Percentiles rank a stretch among this genome's conserved stretches.
phyloP scores from a whole-genome alignment of 2,113 vertebrate genomes.

The Poicephalus gulielmi region DNA sequence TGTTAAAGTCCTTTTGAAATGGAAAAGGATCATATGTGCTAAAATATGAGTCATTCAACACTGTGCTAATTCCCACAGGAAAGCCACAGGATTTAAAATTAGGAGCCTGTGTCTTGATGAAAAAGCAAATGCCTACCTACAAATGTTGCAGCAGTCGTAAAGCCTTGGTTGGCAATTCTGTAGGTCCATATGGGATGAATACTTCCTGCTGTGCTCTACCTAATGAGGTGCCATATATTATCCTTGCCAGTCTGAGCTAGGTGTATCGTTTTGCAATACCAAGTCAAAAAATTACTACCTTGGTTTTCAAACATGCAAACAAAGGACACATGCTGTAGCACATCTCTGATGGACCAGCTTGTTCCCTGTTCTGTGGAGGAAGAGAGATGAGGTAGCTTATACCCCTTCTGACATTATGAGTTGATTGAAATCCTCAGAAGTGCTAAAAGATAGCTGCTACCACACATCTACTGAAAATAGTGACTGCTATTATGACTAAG shows the following conservation, averaged over 20 bases:
- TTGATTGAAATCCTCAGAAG: slow-evolving; percentile 3
- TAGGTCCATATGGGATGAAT: not conserved
- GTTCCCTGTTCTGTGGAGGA: not conserved
- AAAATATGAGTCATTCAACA: slow-evolving; percentile 45
- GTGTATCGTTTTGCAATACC: not conserved
- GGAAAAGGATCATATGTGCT: not conserved
- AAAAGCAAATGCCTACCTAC: slow-evolving; percentile 3
- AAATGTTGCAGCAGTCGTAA: not conserved
- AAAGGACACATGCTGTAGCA: not conserved
- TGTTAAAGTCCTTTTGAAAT: slow-evolving; percentile 24
- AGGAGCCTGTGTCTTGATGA: slow-evolving; percentile 1
- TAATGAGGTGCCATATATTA: not conserved
- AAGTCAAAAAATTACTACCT: not conserved
- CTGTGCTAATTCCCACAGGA: slow-evolving; percentile 34
- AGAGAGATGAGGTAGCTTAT: not conserved
- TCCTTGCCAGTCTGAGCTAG: not conserved
- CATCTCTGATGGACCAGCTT: not conserved
- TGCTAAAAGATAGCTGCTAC: not conserved
- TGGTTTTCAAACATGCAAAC: not conserved
- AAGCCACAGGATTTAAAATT: slow-evolving; percentile 5
- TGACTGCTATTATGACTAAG: slow-evolving; percentile 8
- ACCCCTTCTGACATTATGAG: not conserved
- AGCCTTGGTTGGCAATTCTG: not conserved
- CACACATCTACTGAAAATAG: slow-evolving; percentile 43
- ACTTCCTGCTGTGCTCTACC: not conserved